Base-by-base conservation (phyloP, 2,797 vertebrate genomes). In the Sebastes itinus region DNA sequence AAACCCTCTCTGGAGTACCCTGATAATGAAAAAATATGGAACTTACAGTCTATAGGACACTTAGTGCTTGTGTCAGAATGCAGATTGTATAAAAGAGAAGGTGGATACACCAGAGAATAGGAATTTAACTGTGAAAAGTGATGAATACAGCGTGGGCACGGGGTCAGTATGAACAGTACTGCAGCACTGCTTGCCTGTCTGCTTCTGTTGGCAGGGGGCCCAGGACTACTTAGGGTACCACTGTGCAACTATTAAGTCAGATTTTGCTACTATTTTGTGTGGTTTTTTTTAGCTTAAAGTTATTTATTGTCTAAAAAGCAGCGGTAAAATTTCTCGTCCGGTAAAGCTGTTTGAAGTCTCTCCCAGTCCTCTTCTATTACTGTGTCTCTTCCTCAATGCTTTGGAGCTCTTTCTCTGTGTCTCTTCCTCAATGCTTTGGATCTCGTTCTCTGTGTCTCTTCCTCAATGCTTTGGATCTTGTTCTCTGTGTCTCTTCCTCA, bases 121-220 rank as follows among this genome's bases (percentile, higher is more conserved):
- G 67, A 72, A 81, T 89, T 89, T 65, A 59, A 71, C 59, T 77
- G 80, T 87, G 64, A 82, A 74, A 64, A 74, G 68, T 75, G 88
- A 86, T 91, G 90, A 92, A 83, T 86, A 7, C 35, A 83, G 85
- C 23, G 91, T 92, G 89, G 89, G 91, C 83, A 79, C 16, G 11
- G 71, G 86, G 91, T 93, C 92, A 90, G 68, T 80, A 20, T 80
- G 75, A 87, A 76, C 75, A 77, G 38, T 25, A 49, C 82, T 87
- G 84, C 75, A 80, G 77, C 61, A 38, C 56, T 81, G 61, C 72
- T 85, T 16, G 75, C 54, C 83, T 90, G 88, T 92, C 92, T 92
- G 87, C 72, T 69, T 90, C 64, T 62, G 78, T 72, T 92, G 89
- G 92, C 89, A 86, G 22, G 9, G 16, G 72, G 80, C 88, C 91